Base-by-base conservation (phyloP, 2,888 invertebrate genomes). In the Meiosimyza decipiens region DNA sequence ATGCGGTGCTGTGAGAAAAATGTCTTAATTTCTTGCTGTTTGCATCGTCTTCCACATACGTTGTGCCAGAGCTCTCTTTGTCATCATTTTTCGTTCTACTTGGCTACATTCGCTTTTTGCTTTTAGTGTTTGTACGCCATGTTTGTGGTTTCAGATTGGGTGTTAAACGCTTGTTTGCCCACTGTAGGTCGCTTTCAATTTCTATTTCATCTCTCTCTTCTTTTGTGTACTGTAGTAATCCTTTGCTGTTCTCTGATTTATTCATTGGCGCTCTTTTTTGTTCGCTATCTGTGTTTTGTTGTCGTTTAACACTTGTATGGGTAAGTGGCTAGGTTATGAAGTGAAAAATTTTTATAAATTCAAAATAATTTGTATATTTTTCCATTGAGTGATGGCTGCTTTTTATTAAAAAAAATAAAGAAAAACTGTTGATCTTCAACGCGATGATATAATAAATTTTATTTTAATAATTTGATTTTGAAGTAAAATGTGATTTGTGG, bases 1-100 rank as follows among this genome's bases (percentile, higher is more conserved):
- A 12, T 51, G 54, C 47, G 59, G 55, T 49, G 52, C 52, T 71
- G 15, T 67, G 70, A 60, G 70, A 15, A 57, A 40, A 57, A 57
- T 65, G 59, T 57, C 59, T 71, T 72, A 50, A 60, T 57, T 59
- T 55, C 67, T 49, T 47, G 71, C 71, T 59, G 51, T 57, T 28
- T 71, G 62, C 22, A 13, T 55, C 47, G 62, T 15, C n/a, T 63
- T 71, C 18, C 12, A 18, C 47, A 28, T 28, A 28, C 28, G 28
- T 28, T 28, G 28, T 28, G 55, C 50, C 50, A 28, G 28, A 28
- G 47, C 59, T 15, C 13, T 40, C 40, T 40, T 40, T 40, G 40
- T 40, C 40, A 40, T 40, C 40, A 9, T 40, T 9, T 40, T 40
- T 40, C 40, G 40, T 40, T 40, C 40, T 40, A 9, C 9, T 40